These are phyloP conservation scores for Melospiza georgiana DNA, from an alignment of 2,113 vertebrate genomes.

Conservation along the genomic window DNA sequence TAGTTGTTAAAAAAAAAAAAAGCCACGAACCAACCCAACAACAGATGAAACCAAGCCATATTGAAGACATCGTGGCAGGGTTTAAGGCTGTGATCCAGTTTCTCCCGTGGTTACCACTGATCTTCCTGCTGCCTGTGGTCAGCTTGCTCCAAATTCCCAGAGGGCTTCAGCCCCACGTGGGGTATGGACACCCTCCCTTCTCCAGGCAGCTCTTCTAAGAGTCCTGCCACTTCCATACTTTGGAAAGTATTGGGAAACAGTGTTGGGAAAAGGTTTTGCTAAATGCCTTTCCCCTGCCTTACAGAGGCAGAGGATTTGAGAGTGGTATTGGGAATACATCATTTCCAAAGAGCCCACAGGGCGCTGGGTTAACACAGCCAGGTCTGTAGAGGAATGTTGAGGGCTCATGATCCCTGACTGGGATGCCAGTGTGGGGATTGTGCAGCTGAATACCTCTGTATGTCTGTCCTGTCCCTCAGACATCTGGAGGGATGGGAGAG, in stretches of 20 bases:
- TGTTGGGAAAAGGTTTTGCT: too few relatives aligned
- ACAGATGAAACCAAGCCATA: neutral
- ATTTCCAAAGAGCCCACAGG: neutral
- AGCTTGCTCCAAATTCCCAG: neutral
- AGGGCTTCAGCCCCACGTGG: accelerated
- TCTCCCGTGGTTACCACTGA: neutral
- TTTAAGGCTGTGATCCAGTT: neutral
- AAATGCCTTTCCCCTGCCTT: too few relatives aligned
- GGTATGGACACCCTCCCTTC: accelerated
- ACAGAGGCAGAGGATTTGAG: too few relatives aligned
- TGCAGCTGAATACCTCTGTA: neutral
- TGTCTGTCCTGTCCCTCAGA: neutral
- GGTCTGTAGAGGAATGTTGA: neutral
- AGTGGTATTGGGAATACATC: accelerated
- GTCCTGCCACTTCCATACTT: accelerated
- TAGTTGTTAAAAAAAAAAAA: neutral
- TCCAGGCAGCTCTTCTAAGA: neutral
- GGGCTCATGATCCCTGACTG: neutral
- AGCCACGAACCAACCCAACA: neutral
- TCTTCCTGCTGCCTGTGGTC: neutral
- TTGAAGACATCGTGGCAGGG: neutral
- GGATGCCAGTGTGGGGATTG: neutral
- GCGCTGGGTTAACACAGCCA: neutral
- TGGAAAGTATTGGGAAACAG: too few relatives aligned
- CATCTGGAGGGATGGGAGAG: accelerated